phyloP scores from a whole-genome alignment of 2,888 invertebrate species.

The Hyposoter dolosus region DNA sequence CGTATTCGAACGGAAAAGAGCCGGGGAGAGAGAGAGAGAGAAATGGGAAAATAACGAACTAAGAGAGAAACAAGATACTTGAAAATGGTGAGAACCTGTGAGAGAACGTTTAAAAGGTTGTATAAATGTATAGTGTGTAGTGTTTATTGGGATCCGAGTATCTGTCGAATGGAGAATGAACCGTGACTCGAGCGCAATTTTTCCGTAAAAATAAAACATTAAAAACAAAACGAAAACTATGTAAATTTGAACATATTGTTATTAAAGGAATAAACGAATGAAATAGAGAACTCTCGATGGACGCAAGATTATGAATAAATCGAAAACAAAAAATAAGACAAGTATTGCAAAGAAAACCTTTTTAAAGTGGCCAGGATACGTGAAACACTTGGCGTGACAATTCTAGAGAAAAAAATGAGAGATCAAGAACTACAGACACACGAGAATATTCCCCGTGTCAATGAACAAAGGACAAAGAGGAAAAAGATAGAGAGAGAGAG shows the following conservation, averaged over 20 bases:
- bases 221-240: slow-evolving; percentile 70
- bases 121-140: slow-evolving; percentile 84
- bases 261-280: slow-evolving; percentile 70
- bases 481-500: slow-evolving; percentile 13
- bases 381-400: slow-evolving; percentile 41
- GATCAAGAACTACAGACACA: slow-evolving; percentile 33
- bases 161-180: slow-evolving; percentile 76
- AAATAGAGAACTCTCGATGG: slow-evolving; percentile 63
- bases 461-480: slow-evolving; percentile 9
- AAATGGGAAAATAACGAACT: slow-evolving; percentile 4
- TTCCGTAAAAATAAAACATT: slow-evolving; percentile 65
- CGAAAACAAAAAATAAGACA: slow-evolving; percentile 38
- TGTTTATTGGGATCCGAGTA: slow-evolving; percentile 78
- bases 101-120: slow-evolving; percentile 77
- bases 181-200: slow-evolving; percentile 69
- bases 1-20: slow-evolving; percentile 18
- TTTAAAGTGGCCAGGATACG: slow-evolving; percentile 43
- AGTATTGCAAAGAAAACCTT: slow-evolving; percentile 15
- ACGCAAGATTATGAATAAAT: slow-evolving; percentile 47
- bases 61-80: slow-evolving; percentile 19
- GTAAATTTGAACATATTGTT: slow-evolving; percentile 81
- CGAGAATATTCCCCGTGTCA: slow-evolving; percentile 39
- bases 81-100: slow-evolving; percentile 49
- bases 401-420: slow-evolving; percentile 49
- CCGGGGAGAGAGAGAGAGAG: neutral